A percentile compares a stretch with the other conserved stretches of the same genome.
Conservation (phyloP, 2,797 vertebrate genomes). For the Lagorchestes hirsutus region DNA sequence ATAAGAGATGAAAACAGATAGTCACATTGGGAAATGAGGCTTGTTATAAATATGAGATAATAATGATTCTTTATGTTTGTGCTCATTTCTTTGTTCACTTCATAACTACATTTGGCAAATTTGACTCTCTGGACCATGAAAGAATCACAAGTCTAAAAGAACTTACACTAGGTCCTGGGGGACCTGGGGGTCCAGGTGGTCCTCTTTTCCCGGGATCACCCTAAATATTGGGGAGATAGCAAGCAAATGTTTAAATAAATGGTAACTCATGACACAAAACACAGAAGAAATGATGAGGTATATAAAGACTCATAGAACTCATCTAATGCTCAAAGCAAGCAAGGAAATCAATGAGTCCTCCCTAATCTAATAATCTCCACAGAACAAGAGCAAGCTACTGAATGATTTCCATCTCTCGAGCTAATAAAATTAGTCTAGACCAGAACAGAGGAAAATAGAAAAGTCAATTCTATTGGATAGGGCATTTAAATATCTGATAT, state of each 20-base stretch:
- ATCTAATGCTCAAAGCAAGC: conserved; percentile 19
- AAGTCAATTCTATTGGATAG: background rate
- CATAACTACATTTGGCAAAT: conserved; percentile 19
- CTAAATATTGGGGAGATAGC: conserved; percentile 84
- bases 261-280: conserved; percentile 39
- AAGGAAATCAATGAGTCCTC: conserved; percentile 35
- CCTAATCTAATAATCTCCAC: conserved; percentile 44
- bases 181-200: conserved; percentile 92
- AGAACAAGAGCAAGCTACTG: conserved; percentile 40
- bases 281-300: background rate
- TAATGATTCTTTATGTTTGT: background rate
- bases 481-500: conserved; percentile 10
- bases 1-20: background rate
- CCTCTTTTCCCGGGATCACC: conserved; percentile 95
- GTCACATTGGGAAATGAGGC: conserved; percentile 7
- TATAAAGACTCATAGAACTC: conserved; percentile 45
- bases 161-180: conserved; percentile 93
- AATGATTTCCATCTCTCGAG: conserved; percentile 36
- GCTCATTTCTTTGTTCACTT: conserved; percentile 29
- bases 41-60: background rate
- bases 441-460: background rate
- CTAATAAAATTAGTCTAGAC: conserved; percentile 19
- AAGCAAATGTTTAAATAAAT: conserved; percentile 52
- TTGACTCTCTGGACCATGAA: background rate
- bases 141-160: conserved; percentile 45